phyloP scores from a whole-genome alignment of 2,797 vertebrate genomes.

The Syngnathus rostellatus region DNA sequence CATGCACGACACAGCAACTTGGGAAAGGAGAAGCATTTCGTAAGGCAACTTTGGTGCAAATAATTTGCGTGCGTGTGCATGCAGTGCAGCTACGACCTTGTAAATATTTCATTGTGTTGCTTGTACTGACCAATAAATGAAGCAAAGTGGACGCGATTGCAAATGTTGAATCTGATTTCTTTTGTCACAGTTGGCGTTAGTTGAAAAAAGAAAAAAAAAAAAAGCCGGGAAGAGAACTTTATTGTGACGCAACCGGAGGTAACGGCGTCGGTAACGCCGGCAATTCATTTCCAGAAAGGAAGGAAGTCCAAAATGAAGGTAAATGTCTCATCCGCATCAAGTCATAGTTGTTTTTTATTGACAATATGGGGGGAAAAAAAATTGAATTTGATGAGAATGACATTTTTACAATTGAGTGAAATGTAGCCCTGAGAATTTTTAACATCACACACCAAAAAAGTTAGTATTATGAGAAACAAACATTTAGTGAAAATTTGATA shows the following conservation, averaged over 20 bases:
- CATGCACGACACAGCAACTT: constrained; percentile 63
- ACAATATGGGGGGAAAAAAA: not conserved
- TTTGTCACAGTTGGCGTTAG: not conserved
- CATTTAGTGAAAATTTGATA: too few species aligned
- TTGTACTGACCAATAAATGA: not conserved
- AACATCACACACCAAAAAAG: too few species aligned
- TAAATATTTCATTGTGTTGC: constrained; percentile 1
- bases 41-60: constrained; percentile 61
- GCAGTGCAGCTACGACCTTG: not conserved
- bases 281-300: too few species aligned
- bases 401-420: too few species aligned
- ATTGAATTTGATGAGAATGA: too few species aligned
- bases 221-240: too few species aligned
- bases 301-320: not conserved
- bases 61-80: not conserved
- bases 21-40: constrained; percentile 72
- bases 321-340: not conserved
- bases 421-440: too few species aligned
- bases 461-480: too few species aligned
- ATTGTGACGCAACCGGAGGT: too few species aligned
- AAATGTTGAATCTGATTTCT: not conserved
- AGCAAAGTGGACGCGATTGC: not conserved
- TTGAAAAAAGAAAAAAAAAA: not conserved
- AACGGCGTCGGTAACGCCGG: too few species aligned
- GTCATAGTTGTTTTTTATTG: not conserved